Evolutionary conservation across 2,888 invertebrate species (phyloP).

Genomic region (Neocrepidodera transversa): DNA sequence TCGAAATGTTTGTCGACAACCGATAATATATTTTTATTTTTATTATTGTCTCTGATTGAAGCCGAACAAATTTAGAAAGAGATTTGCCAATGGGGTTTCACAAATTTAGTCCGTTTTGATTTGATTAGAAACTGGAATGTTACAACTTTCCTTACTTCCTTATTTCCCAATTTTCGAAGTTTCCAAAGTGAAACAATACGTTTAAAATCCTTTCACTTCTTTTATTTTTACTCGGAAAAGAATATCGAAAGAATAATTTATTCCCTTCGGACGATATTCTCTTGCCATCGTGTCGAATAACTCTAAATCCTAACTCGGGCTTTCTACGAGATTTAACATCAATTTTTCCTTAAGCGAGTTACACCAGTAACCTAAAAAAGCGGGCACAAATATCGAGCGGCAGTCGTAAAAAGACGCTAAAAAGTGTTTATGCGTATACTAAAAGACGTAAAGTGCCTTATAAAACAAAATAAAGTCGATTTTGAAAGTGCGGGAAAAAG

Average conservation of each 20-base stretch:
- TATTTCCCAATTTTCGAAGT: constrained; percentile 3
- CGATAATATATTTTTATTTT: too few species aligned
- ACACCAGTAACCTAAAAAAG: constrained; percentile 35
- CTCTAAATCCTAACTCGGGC: constrained; percentile 14
- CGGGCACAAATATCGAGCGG: constrained; percentile 30
- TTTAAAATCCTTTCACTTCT: constrained; percentile 7
- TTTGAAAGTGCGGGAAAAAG: constrained; percentile 36
- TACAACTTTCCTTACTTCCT: background rate
- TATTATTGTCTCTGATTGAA: too few species aligned
- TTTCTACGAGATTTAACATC: constrained; percentile 24
- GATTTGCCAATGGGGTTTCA: too few species aligned
- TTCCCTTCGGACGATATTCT: constrained; percentile 24
- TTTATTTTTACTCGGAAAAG: constrained; percentile 7
- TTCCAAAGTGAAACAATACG: constrained; percentile 11
- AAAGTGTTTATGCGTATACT: constrained; percentile 43
- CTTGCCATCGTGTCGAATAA: too few species aligned
- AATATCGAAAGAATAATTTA: constrained; percentile 29
- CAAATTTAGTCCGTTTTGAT: background rate
- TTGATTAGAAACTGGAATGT: constrained; percentile 7
- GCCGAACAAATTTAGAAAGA: too few species aligned
- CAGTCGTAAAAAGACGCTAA: constrained; percentile 41
- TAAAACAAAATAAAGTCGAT: constrained; percentile 49
- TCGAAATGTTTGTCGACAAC: too few species aligned
- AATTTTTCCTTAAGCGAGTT: constrained; percentile 36
- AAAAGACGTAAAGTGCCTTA: constrained; percentile 43